Conservation (phyloP, 2,113 vertebrate species). For the Pagrus major region DNA sequence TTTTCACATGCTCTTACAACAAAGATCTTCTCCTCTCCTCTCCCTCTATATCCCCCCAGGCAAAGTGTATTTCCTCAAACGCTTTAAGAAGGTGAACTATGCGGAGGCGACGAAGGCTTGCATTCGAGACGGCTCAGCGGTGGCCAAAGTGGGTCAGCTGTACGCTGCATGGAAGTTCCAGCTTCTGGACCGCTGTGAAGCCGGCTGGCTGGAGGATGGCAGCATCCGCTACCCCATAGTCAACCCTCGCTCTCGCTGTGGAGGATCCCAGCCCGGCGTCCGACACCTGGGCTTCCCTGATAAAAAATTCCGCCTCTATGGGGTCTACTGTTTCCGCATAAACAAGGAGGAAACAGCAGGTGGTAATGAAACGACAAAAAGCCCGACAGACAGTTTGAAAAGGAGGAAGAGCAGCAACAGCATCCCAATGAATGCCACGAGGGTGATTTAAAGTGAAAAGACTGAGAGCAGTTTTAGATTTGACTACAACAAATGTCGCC, state of each 20-base stretch:
- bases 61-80: conserved; percentile 94
- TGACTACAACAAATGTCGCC: conserved; percentile 50
- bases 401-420: conserved; percentile 48
- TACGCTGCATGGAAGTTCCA: conserved; percentile 96
- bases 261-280: conserved; percentile 90
- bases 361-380: conserved; percentile 4
- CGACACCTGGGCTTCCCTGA: conserved; percentile 94
- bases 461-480: conserved; percentile 50
- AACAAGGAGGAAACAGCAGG: conserved; percentile 58
- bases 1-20: conserved; percentile 40
- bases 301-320: conserved; percentile 91
- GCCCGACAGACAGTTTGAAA: conserved; percentile 9
- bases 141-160: conserved; percentile 95
- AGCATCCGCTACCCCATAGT: conserved; percentile 97
- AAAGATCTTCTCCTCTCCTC: conserved; percentile 10
- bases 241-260: conserved; percentile 92
- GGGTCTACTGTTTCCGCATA: conserved; percentile 90
- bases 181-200: conserved; percentile 93
- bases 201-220: conserved; percentile 93
- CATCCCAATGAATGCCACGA: conserved; percentile 53
- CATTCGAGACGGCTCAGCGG: conserved; percentile 82
- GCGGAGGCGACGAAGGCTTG: conserved; percentile 89
- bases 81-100: conserved; percentile 92
- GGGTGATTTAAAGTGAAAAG: conserved; percentile 49
- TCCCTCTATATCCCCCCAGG: conserved; percentile 75